phyloP scores from a whole-genome alignment of 2,888 invertebrate species.

The Acheta domesticus region DNA sequence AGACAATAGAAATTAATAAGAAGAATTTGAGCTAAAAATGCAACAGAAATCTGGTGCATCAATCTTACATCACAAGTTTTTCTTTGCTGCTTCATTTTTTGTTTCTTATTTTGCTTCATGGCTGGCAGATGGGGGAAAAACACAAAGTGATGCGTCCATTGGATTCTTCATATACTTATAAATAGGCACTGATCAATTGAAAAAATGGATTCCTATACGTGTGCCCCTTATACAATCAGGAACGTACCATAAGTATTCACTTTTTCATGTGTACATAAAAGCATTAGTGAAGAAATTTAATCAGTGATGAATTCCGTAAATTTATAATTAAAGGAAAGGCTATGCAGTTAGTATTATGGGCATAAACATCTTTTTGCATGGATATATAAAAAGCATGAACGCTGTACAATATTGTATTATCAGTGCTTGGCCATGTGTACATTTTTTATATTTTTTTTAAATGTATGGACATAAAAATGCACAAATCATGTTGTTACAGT shows the following conservation, averaged over 20 bases:
- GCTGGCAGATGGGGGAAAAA: neutral
- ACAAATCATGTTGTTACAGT: constrained; percentile 24
- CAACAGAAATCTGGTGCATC: neutral
- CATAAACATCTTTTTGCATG: neutral
- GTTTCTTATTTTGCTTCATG: neutral
- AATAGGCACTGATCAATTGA: constrained; percentile 1
- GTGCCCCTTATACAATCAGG: constrained; percentile 18
- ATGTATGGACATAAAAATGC: constrained; percentile 21
- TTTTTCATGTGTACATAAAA: constrained; percentile 2
- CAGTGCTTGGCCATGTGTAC: neutral
- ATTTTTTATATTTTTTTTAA: constrained; percentile 20
- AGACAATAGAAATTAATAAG: neutral
- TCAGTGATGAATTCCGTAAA: neutral
- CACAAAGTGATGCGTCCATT: neutral
- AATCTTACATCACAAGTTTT: neutral
- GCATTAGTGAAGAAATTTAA: neutral
- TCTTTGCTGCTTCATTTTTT: neutral
- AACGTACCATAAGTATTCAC: neutral
- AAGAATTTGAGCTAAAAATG: neutral
- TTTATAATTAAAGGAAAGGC: neutral
- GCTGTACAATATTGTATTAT: neutral
- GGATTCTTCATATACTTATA: neutral
- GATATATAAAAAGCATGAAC: constrained; percentile 1
- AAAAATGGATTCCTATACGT: neutral
- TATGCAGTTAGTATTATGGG: constrained; percentile 6